Conservation (phyloP, 2,888 invertebrate genomes). For the Drosophila nigritarsus region DNA sequence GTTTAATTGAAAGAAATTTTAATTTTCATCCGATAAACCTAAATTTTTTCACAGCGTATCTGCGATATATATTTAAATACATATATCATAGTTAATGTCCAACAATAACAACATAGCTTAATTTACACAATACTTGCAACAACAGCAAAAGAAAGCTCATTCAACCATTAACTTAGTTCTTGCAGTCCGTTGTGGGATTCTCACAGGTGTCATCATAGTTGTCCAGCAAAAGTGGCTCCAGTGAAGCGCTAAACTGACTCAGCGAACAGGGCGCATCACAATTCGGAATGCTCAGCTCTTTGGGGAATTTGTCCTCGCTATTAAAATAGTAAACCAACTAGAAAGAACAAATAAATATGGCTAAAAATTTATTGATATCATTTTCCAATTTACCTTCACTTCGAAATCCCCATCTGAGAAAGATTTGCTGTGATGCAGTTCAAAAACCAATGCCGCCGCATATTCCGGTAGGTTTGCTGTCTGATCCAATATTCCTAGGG, state of each 20-base stretch:
- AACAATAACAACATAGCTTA: conserved; percentile 32
- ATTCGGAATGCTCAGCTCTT: conserved; percentile 87
- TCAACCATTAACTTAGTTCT: conserved; percentile 41
- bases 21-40: background rate
- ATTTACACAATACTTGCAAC: conserved; percentile 24
- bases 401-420: conserved; percentile 85
- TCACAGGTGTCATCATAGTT: conserved; percentile 90
- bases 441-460: conserved; percentile 90
- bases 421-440: conserved; percentile 87
- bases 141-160: conserved; percentile 17
- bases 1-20: background rate
- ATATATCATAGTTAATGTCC: conserved; percentile 11
- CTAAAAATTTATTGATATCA: too few species aligned
- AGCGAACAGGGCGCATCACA: conserved; percentile 89
- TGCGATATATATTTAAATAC: background rate
- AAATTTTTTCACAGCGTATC: conserved; percentile 1
- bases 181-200: conserved; percentile 77
- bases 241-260: conserved; percentile 86
- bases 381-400: conserved; percentile 86
- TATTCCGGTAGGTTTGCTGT: conserved; percentile 89
- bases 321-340: conserved; percentile 89
- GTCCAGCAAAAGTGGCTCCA: conserved; percentile 87
- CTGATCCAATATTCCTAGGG: conserved; percentile 89
- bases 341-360: background rate
- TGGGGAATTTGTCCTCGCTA: conserved; percentile 87